phyloP scores from a whole-genome alignment of 1,140 invertebrate species.

The Ostrea edulis region DNA sequence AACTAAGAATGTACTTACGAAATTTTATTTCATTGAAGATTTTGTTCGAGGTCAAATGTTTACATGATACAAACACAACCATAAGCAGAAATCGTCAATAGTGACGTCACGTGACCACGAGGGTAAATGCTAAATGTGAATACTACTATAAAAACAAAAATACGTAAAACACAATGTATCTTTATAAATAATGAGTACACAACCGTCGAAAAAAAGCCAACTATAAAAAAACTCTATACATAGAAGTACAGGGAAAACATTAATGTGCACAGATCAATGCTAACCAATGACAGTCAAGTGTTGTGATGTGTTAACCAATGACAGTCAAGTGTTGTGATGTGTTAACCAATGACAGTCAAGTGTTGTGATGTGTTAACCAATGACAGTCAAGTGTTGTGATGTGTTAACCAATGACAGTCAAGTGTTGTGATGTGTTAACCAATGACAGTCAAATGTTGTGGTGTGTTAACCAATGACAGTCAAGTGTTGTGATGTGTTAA shows the following conservation, averaged over 20 bases:
- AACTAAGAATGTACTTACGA: not conserved
- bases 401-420: not conserved
- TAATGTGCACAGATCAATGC: not conserved
- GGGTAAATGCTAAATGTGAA: slow-evolving; percentile 8
- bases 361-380: too few species aligned
- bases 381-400: too few species aligned
- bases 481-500: too few species aligned
- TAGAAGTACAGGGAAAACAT: not conserved
- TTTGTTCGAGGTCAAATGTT: not conserved
- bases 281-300: not conserved
- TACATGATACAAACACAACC: not conserved
- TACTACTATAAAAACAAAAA: not conserved
- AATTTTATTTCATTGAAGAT: not conserved
- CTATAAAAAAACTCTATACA: not conserved
- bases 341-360: too few species aligned
- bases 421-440: not conserved
- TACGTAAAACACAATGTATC: not conserved
- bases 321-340: too few species aligned
- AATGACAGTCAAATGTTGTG: too few species aligned
- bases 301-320: not conserved
- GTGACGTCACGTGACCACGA: not conserved
- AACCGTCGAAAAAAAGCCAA: not conserved
- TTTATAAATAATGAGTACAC: slow-evolving; percentile 10
- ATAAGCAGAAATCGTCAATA: not conserved
- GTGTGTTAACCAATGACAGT: too few species aligned